Evolutionary conservation across 64 coral and sea anemone genomes (phyloP), one percentile per base, ranked within the genome.

Genomic region (Pocillopora verrucosa): DNA sequence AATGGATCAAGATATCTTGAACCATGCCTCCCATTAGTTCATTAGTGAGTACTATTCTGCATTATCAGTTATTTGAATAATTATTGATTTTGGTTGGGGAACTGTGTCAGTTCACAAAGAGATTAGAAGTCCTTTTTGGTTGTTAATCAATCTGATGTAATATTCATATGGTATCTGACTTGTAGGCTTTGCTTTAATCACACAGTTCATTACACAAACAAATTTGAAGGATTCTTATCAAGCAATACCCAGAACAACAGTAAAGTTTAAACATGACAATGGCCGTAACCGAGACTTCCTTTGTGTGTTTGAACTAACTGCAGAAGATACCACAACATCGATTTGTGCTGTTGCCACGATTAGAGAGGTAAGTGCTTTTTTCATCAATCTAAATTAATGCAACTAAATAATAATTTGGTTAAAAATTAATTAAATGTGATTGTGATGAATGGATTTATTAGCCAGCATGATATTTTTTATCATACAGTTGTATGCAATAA

Each of bases 281-380:
- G 79, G 68, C 24, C 20, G 35, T 30, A 85, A 76, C 65, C 75
- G 89, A 76, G 89, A 91, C 74, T 91, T 91, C 36, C 56, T 13
- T 56, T 91, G 89, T 25, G 84, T 58, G 10, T 67, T 91, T 76
- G 73, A 76, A 77, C 38, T 91, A 4, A 85, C 61, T 26, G 82
- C 82, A 15, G 37, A 58, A 16, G n/a, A 72, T 45, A 57, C 65
- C 3, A 58, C 64, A 7, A 85, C 61, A 37, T 45, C 67, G 56
- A 30, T 85, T 45, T 56, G 62, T 72, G 82, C 82, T 1, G 65
- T 72, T 51, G 65, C 82, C 56, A 72, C 82, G 56, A 85, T 85
- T 41, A 85, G 57, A 72, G 82, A 85, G 63, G 82, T 85, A n/a
- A 69, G 38, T 15, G 11, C 72, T 24, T 59, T 57, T 79, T 51